These are phyloP conservation scores for Nibea albiflora DNA, from an alignment of 2,113 vertebrate species.

Conservation along the genomic window DNA sequence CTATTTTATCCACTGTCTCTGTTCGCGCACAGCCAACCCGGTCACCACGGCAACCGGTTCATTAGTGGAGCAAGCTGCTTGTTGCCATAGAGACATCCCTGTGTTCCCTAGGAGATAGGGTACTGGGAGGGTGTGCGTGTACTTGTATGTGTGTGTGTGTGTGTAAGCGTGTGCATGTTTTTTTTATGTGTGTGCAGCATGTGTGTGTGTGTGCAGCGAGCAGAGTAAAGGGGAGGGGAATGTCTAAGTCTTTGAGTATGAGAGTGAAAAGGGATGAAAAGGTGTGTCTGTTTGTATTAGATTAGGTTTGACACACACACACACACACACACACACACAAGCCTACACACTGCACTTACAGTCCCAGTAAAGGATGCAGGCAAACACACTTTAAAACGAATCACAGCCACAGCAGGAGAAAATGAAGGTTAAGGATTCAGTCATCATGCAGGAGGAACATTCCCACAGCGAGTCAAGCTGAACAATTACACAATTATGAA, in stretches of 20 bases:
- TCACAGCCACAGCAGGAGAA: conserved; percentile 35
- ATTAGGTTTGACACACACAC: conserved; percentile 38
- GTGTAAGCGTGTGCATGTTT: conserved; percentile 16
- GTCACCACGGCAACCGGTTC: conserved; percentile 83
- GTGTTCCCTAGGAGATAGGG: conserved; percentile 82
- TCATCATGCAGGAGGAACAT: conserved; percentile 25
- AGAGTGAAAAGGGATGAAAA: conserved; percentile 53
- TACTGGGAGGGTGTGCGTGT: conserved; percentile 66
- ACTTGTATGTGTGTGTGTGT: conserved; percentile 27
- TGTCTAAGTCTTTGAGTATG: conserved; percentile 20
- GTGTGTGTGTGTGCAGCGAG: conserved; percentile 40
- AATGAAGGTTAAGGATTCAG: conserved; percentile 22
- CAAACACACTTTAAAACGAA: conserved; percentile 35
- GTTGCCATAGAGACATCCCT: conserved; percentile 85
- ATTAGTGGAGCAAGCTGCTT: conserved; percentile 86
- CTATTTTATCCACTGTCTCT: conserved; percentile 72
- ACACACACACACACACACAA: conserved; percentile 9
- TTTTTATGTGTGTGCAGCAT: conserved; percentile 29
- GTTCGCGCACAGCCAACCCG: conserved; percentile 80
- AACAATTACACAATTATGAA: conserved; percentile 33
- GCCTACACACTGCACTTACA: conserved; percentile 33
- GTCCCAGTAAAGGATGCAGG: conserved; percentile 26
- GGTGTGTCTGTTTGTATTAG: conserved; percentile 57
- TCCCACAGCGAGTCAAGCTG: conserved; percentile 12
- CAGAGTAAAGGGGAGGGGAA: conserved; percentile 40